Base-by-base conservation (phyloP, 1,140 invertebrate species). In the Anastrepha ludens region DNA sequence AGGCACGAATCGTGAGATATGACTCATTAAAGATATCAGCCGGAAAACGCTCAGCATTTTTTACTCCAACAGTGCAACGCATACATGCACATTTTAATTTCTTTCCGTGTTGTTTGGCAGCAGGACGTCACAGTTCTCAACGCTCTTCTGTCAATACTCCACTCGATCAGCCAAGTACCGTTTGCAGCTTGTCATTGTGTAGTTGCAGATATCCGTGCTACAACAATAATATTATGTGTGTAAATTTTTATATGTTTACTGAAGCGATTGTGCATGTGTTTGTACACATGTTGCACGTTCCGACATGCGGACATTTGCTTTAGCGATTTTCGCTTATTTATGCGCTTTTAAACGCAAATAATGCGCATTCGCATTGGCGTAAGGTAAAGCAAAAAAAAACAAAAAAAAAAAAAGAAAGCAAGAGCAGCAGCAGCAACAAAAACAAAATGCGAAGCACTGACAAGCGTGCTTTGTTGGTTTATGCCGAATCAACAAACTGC, bases 181-280 rank as follows among this genome's bases (percentile, higher is more conserved):
- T 81, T 81, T 81, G 47, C 74, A 58, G 74, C 55, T 81, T 81
- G 74, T 81, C 47, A 55, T 81, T 81, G 47, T 55, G 47, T 81
- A 11, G 47, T 81, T 81, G 74, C 20, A 55, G 74, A 55, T 55
- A 81, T 81, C 3, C 74, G 74, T 55, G 55, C 44, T 1, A 47
- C 74, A 50, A 81, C 74, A 29, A 55, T 81, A 81, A 81, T 81
- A 81, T 81, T 81, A 81, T 81, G 74, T 81, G 47, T 81, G 74
- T 81, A 58, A 6, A 47, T 81, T 50, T 70, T 20, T 50, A 20
- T 81, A 81, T 55, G 47, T 81, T 81, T 81, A 20, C 20, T 20
- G 74, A 29, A 81, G 47, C 74, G 47, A 50, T 50, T 81, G n/a
- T 11, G 7, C 47, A 55, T 81, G 47, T 81, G 47, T 81, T 81